Conservation (phyloP, 2,113 vertebrate genomes). For the Lepus timidus region DNA sequence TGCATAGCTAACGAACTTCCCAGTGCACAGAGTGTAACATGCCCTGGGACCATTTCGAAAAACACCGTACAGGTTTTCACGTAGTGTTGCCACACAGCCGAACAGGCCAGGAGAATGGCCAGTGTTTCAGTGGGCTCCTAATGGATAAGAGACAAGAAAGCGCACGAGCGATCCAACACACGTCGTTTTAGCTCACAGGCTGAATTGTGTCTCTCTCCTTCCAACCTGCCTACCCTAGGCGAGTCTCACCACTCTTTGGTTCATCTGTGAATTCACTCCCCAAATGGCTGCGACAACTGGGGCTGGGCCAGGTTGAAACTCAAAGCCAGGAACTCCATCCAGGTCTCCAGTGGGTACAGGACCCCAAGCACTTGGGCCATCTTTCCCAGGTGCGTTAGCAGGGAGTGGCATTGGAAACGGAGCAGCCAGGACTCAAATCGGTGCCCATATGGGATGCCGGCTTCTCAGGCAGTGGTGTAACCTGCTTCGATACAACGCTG, state of each 20-base stretch:
- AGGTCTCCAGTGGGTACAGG: too few species aligned
- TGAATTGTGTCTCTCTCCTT: not conserved
- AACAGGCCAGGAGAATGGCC: not conserved
- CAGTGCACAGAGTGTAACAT: not conserved
- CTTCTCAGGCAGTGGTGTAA: too few species aligned
- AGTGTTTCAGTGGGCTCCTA: not conserved
- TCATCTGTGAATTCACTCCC: too few species aligned
- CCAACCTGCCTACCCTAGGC: not conserved
- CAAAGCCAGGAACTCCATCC: too few species aligned
- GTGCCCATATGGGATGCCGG: too few species aligned
- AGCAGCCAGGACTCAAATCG: too few species aligned
- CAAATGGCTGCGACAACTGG: too few species aligned
- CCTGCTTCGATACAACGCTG: too few species aligned
- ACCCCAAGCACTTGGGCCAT: too few species aligned
- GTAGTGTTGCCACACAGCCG: not conserved
- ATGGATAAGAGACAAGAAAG: not conserved
- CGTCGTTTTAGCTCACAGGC: not conserved
- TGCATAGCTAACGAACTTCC: not conserved
- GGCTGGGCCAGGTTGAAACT: too few species aligned
- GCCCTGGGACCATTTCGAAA: not conserved
- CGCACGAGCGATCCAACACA: not conserved
- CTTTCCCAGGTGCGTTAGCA: too few species aligned
- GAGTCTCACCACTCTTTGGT: not conserved
- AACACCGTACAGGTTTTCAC: slow-evolving; percentile 16
- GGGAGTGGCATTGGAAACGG: too few species aligned